Conservation (phyloP, 2,888 invertebrate species). For the Scrobipalpa atriplicella region DNA sequence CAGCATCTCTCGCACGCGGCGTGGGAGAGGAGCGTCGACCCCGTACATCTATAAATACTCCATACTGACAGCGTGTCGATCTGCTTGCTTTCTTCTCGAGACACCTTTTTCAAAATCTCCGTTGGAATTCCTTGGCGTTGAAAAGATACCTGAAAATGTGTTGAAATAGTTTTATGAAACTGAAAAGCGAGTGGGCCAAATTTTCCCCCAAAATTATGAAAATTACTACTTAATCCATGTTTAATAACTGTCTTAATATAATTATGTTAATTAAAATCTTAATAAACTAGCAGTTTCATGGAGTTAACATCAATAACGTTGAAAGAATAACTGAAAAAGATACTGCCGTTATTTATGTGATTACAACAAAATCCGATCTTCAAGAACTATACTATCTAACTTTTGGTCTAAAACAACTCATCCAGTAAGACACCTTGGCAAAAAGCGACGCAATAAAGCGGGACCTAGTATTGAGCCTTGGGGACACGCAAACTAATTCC, state of each 20-base stretch:
- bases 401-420: neutral
- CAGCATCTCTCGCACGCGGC: conserved; percentile 59
- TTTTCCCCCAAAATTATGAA: no score
- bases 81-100: conserved; percentile 41
- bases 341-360: no score
- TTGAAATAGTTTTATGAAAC: no score
- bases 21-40: conserved; percentile 79
- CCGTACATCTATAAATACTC: conserved; percentile 74
- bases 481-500: conserved; percentile 22
- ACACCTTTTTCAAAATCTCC: conserved; percentile 35
- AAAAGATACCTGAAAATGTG: no score
- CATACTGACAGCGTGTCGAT: conserved; percentile 40
- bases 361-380: neutral
- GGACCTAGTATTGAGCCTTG: conserved; percentile 14
- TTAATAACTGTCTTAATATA: no score
- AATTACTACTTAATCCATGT: no score
- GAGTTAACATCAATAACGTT: no score
- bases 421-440: conserved; percentile 1
- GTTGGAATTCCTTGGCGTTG: neutral
- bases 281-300: no score
- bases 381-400: neutral
- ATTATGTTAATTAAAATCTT: no score
- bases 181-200: no score
- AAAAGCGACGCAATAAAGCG: neutral
- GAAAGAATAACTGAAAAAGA: no score